phyloP scores from a whole-genome alignment of 2,888 invertebrate genomes.

The Serripes groenlandicus region DNA sequence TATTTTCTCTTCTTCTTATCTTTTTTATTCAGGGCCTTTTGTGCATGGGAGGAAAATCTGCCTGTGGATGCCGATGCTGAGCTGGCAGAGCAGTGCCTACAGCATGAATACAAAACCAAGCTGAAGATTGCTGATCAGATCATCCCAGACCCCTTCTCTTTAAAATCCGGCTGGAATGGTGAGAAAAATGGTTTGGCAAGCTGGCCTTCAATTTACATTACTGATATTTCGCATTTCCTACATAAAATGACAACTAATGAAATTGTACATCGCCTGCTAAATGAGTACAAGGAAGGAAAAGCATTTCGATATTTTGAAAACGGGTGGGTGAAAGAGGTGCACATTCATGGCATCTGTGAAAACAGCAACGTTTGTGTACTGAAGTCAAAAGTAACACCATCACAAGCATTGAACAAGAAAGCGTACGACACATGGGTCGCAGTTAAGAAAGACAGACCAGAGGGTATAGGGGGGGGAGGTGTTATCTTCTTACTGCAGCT shows the following conservation, averaged over 20 bases:
- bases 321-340: slow-evolving; percentile 61
- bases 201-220: slow-evolving; percentile 59
- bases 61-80: slow-evolving; percentile 39
- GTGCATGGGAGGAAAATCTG: slow-evolving; percentile 60
- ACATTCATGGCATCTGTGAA: slow-evolving; percentile 29
- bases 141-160: slow-evolving; percentile 51
- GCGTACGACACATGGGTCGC: slow-evolving; percentile 57
- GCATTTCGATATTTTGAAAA: slow-evolving; percentile 53
- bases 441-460: slow-evolving; percentile 30
- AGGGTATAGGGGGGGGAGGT: slow-evolving; percentile 26
- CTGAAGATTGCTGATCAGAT: slow-evolving; percentile 14
- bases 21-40: slow-evolving; percentile 40
- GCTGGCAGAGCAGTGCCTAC: slow-evolving; percentile 24
- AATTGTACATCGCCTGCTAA: slow-evolving; percentile 46
- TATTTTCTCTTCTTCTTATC: background rate
- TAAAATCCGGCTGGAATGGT: slow-evolving; percentile 45
- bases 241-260: slow-evolving; percentile 31
- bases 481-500: slow-evolving; percentile 44
- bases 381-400: slow-evolving; percentile 56
- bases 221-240: slow-evolving; percentile 51
- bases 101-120: slow-evolving; percentile 43
- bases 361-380: slow-evolving; percentile 44
- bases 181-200: slow-evolving; percentile 40
- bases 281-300: slow-evolving; percentile 63
- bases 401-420: slow-evolving; percentile 53